Evolutionary conservation across 2,888 invertebrate genomes (phyloP), one percentile per base, ranked within the genome.

Genomic region (Julus scanicus): DNA sequence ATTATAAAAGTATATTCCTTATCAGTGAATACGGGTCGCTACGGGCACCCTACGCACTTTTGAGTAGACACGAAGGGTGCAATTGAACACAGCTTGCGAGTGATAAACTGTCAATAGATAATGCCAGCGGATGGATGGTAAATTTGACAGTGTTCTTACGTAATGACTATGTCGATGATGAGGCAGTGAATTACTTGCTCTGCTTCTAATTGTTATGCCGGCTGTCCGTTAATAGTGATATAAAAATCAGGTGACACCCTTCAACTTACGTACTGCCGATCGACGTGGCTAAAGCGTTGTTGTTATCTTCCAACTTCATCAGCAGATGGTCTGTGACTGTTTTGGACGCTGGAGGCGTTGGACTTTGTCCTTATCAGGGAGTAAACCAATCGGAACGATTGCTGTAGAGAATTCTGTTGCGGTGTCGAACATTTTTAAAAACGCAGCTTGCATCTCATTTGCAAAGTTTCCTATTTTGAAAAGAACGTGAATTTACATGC

Each of bases 121-220:
- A 71, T 71, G 29, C 29, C 71, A 71, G 71, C 11, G 71, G 71
- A 71, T 71, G 20, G 71, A 20, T 71, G 29, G n/a, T 20, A n/a
- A n/a, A 63, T 63, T 63, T 63, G 20, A 20, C 63, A 63, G 71
- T 71, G 20, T 29, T 71, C 29, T 71, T 71, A 20, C 71, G 20
- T 71, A 71, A 71, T 71, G 71, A 71, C 20, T 29, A 11, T 71
- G 71, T 71, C 71, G 29, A 71, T 71, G 71, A 71, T 71, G 71
- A 0, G 29, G 71, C 29, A 9, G 71, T 29, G n/a, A 20, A 1
- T 29, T 20, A 11, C 11, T 44, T 71, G 71, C 29, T 71, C 9
- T 20, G 3, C 29, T 71, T 71, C 44, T 20, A 29, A 71, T 71
- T 71, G 8, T 9, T 11, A 71, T 29, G 29, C 9, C 20, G 6